Percentiles rank a stretch among this genome's conserved stretches.
These are phyloP conservation scores for Eurystomus glaucurus DNA, from an alignment of 2,797 vertebrate genomes.

Conservation along the genomic window DNA sequence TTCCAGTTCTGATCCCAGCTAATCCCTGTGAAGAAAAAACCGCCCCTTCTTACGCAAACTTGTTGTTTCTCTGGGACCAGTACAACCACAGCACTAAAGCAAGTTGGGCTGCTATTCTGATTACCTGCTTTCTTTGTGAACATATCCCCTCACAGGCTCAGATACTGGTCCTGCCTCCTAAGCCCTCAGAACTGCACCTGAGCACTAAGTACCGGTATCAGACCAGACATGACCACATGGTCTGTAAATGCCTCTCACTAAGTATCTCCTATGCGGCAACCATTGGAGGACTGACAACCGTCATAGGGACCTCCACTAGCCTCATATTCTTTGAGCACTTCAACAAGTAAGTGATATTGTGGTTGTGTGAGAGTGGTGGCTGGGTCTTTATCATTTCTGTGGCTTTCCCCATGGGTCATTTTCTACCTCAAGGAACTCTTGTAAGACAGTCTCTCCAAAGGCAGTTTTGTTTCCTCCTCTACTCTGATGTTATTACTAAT, in stretches of 20 bases:
- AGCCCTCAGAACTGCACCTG: slow-evolving; percentile 37
- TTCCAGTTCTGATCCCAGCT: not conserved
- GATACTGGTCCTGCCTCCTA: slow-evolving; percentile 68
- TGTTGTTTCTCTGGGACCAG: not conserved
- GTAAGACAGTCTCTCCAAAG: not conserved
- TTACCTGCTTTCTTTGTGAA: not conserved
- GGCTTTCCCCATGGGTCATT: not conserved
- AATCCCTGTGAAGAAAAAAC: not conserved
- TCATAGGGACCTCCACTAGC: slow-evolving; percentile 97
- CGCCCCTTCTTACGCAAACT: not conserved
- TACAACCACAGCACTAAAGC: not conserved
- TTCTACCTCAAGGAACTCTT: not conserved
- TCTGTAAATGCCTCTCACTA: slow-evolving; percentile 96
- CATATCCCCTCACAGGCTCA: slow-evolving; percentile 76
- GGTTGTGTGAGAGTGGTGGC: not conserved
- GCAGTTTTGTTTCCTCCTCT: not conserved
- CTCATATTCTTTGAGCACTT: slow-evolving; percentile 98
- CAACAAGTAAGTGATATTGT: slow-evolving; percentile 88
- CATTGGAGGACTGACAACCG: slow-evolving; percentile 96
- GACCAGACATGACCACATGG: slow-evolving; percentile 94
- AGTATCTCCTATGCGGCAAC: slow-evolving; percentile 97
- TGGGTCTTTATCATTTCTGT: not conserved
- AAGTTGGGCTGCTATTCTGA: not conserved
- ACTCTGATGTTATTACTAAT: not conserved
- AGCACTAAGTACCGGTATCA: slow-evolving; percentile 82